A percentile compares a stretch with the other conserved stretches of the same genome.
Evolutionary conservation across 1,140 invertebrate species (phyloP).

Genomic region (Heliconius eleuchia): DNA sequence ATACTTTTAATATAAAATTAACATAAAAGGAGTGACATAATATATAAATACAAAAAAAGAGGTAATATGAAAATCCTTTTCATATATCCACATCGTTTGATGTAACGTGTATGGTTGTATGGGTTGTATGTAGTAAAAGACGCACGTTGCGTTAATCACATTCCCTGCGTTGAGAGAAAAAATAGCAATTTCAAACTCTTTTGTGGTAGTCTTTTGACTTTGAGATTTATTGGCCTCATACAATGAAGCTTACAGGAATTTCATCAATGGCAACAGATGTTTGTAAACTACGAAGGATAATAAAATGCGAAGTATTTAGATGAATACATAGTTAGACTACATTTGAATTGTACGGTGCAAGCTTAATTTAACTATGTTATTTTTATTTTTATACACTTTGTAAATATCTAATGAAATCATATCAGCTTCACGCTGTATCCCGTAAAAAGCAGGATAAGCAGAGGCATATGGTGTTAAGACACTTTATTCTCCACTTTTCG

Average conservation of each 20-base stretch:
- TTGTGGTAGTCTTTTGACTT: conserved; percentile 1
- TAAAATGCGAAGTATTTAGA: background rate
- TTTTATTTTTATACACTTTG: background rate
- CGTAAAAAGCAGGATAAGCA: too few species aligned
- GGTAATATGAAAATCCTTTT: background rate
- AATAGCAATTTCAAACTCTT: background rate
- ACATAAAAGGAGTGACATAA: too few species aligned
- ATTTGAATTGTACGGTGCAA: background rate
- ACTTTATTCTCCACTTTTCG: too few species aligned
- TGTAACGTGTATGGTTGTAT: background rate
- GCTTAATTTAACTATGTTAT: background rate
- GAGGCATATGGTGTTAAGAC: too few species aligned
- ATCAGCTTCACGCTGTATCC: too few species aligned
- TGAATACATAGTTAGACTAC: background rate
- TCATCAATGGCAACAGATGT: background rate
- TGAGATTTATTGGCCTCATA: conserved; percentile 4
- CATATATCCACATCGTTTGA: background rate
- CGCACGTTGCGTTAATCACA: conserved; percentile 6
- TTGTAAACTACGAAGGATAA: background rate
- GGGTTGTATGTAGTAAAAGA: background rate
- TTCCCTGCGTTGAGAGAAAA: background rate
- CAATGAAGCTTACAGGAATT: conserved; percentile 7
- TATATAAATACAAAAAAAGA: background rate
- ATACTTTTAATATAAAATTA: too few species aligned
- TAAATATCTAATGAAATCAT: too few species aligned